Base-by-base conservation (phyloP, 2,797 vertebrate genomes). In the Sciaenops ocellatus region DNA sequence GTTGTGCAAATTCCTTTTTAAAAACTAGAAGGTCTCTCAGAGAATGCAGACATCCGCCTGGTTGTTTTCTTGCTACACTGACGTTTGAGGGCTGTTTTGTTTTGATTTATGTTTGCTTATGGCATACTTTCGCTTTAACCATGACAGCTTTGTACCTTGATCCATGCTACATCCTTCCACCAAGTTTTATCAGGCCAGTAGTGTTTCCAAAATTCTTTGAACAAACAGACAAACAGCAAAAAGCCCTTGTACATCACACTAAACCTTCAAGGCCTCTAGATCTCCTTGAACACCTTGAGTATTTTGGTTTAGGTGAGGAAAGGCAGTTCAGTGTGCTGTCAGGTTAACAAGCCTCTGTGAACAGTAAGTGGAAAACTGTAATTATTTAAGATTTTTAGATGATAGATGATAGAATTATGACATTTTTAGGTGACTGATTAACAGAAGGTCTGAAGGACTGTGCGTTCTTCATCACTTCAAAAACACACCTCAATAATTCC, bases 1-100 rank as follows among this genome's bases (percentile, higher is more conserved):
- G 47, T 46, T 52, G 52, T 72, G 38, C 59, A 57, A 41, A 80
- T 71, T 78, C 51, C 51, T 57, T 9, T 48, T 62, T 24, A 20
- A 62, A 24, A 74, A 57, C 34, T 9, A 38, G 34, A 38, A 9
- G 34, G 34, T 38, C 34, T 38, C 34, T 9, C 2, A 8, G 34
- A 38, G 34, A 38, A 38, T 9, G 34, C 34, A 38, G 9, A 38
- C 34, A 38, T 38, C 34, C 34, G 34, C 8, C 34, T 9, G 34
- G 34, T 38, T 38, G 34, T 38, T 38, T 8, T 38, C 34, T 38
- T 38, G 34, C 34, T 38, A 9, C 34, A 38, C 8, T 9, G 1
- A 7, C 9, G 34, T 34, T 8, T 34, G 7, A 34, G 34, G 34
- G 34, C 1, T 34, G 34, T 38, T 38, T 38, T 38, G 34, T 38